phyloP scores from a whole-genome alignment of 2,113 vertebrate genomes.

The Alaudala cheleensis region DNA sequence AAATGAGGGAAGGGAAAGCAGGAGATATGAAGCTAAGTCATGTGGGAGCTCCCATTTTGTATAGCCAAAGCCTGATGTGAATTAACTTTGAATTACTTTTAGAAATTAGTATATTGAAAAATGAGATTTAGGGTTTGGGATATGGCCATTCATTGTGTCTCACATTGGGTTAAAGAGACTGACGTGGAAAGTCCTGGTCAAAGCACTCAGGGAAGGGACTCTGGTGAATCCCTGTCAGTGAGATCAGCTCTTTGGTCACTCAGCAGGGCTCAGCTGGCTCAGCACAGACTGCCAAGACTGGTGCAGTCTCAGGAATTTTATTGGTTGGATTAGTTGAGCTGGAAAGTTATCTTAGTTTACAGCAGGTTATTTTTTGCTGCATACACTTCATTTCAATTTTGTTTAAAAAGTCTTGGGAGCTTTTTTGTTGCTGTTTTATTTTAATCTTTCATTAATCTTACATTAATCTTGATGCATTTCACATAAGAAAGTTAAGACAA shows the following conservation, averaged over 20 bases:
- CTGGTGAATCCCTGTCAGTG: not conserved
- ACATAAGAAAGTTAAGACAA: not conserved
- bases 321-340: not conserved
- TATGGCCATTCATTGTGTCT: not conserved
- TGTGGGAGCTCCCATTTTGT: not conserved
- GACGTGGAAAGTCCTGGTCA: not conserved
- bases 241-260: not conserved
- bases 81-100: not conserved
- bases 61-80: not conserved
- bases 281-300: not conserved
- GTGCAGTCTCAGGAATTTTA: not conserved
- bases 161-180: not conserved
- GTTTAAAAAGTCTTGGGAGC: not conserved
- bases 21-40: not conserved
- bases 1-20: not conserved
- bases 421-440: not conserved
- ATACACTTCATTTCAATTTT: not conserved
- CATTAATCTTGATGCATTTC: not conserved
- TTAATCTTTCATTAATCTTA: not conserved
- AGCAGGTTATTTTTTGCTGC: not conserved
- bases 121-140: not conserved
- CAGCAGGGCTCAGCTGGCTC: accelerated
- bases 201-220: not conserved
- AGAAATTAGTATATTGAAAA: not conserved
- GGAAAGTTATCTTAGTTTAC: not conserved